These are phyloP conservation scores for Nipponia nippon DNA, from an alignment of 2,113 vertebrate species.

Conservation along the genomic window DNA sequence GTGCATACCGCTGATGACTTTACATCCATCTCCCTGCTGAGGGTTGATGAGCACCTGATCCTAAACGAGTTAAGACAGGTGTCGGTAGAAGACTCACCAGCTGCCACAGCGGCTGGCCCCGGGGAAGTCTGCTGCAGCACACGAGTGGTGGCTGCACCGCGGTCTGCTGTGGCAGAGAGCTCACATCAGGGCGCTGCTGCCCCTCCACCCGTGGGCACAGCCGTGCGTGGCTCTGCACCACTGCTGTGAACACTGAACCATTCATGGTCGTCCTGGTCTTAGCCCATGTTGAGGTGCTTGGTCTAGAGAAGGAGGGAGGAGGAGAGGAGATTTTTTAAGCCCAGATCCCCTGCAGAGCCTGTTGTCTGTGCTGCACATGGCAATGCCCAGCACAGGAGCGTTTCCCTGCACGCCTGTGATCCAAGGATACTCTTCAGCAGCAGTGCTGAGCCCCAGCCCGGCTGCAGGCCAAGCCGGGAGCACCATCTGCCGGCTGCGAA, in stretches of 20 bases:
- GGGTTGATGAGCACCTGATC: background rate
- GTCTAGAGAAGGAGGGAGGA: background rate
- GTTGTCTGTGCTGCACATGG: background rate
- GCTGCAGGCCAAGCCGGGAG: background rate
- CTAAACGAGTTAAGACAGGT: background rate
- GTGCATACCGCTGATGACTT: background rate
- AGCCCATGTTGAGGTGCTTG: too few species aligned
- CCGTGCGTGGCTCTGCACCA: background rate
- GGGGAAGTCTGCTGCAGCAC: background rate
- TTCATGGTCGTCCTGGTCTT: background rate
- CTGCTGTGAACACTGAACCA: background rate
- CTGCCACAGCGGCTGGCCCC: rapidly evolving
- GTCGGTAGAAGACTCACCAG: rapidly evolving
- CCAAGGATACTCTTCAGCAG: background rate
- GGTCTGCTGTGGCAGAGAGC: background rate
- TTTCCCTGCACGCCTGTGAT: background rate
- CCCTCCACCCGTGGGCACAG: background rate
- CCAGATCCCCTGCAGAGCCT: background rate
- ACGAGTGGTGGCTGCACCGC: rapidly evolving
- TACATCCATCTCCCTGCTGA: background rate
- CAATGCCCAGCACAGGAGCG: background rate
- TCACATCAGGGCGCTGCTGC: background rate
- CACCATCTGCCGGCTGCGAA: conserved; percentile 31
- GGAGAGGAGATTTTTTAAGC: background rate
- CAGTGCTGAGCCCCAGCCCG: background rate